phyloP scores from a whole-genome alignment of 2,797 vertebrate genomes.

The Hafferia zeledoni region DNA sequence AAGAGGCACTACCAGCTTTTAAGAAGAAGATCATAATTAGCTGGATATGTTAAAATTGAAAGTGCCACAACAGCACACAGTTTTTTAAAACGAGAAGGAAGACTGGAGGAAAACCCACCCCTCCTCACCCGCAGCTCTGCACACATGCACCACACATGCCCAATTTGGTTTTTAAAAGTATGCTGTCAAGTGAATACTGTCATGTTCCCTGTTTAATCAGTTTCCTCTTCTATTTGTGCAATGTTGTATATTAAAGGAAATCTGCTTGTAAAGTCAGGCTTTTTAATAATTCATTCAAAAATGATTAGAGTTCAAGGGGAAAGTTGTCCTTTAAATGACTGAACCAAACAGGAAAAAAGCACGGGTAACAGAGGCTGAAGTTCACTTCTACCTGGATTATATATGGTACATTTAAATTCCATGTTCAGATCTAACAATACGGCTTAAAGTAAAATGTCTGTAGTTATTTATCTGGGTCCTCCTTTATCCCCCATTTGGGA shows the following conservation, averaged over 20 bases:
- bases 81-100: conserved; percentile 3
- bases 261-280: conserved; percentile 60
- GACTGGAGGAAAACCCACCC: neutral
- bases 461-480: neutral
- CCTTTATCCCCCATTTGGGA: neutral
- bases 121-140: neutral
- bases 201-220: conserved; percentile 50
- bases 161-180: conserved; percentile 45
- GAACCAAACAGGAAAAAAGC: neutral
- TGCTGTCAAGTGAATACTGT: conserved; percentile 54
- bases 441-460: neutral
- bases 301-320: conserved; percentile 59
- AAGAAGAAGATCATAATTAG: neutral
- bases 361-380: neutral
- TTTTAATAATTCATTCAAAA: conserved; percentile 67
- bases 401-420: neutral
- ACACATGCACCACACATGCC: conserved; percentile 46
- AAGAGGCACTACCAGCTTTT: neutral
- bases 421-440: neutral
- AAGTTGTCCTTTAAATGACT: conserved; percentile 44
- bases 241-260: conserved; percentile 48
- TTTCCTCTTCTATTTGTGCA: conserved; percentile 53
- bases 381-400: neutral
- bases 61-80: neutral
- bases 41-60: neutral